A percentile compares a stretch with the other conserved stretches of the same genome.
Evolutionary conservation across 2,113 vertebrate species (phyloP).

Genomic region (Bubo bubo): DNA sequence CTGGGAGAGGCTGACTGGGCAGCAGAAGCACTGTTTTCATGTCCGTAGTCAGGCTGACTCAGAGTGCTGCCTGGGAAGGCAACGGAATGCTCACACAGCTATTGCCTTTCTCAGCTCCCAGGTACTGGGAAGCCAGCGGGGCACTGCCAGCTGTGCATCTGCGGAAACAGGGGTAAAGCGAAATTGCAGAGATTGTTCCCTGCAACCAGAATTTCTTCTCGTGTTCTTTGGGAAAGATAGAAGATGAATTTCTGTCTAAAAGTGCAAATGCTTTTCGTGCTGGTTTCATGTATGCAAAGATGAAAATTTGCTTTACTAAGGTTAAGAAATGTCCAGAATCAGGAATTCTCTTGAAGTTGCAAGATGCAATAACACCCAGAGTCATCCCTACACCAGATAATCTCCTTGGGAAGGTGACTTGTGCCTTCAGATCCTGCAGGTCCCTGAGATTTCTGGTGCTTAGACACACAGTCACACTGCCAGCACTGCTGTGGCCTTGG

Average conservation of each 20-base stretch:
- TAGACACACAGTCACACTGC: neutral
- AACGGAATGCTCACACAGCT: accelerated
- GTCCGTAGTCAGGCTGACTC: neutral
- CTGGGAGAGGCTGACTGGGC: neutral
- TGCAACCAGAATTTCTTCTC: neutral
- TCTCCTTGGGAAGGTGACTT: neutral
- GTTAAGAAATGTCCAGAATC: neutral
- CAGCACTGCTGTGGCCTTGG: neutral
- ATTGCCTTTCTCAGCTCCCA: neutral
- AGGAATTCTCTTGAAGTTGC: neutral
- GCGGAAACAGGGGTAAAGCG: neutral
- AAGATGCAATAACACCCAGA: neutral
- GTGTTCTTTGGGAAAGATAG: neutral
- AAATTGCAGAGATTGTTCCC: neutral
- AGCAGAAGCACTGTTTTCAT: neutral
- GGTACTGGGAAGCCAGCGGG: neutral
- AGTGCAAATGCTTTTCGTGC: neutral
- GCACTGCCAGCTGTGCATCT: neutral
- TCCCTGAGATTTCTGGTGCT: neutral
- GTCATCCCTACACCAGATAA: too few species aligned
- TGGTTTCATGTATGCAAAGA: neutral
- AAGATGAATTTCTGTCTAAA: neutral
- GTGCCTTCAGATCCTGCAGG: neutral
- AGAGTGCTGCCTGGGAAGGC: neutral
- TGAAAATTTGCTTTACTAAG: neutral